These are phyloP conservation scores for Phenganax stokvisi DNA, from an alignment of 92 coral and sea anemone genomes.

Conservation along the genomic window DNA sequence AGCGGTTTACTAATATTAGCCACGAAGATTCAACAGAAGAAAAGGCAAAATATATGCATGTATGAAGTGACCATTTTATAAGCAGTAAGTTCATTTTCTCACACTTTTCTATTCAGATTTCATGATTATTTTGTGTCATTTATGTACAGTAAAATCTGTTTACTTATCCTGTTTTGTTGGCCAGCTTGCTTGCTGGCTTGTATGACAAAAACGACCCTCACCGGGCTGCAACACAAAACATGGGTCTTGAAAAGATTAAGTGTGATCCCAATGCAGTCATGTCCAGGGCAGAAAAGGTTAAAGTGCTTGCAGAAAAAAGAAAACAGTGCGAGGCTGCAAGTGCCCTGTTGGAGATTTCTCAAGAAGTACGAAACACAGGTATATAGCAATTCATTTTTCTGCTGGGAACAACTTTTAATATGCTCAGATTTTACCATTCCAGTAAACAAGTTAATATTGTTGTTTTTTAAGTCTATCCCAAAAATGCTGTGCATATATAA, in stretches of 20 bases:
- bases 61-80: constrained; percentile 56
- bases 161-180: no score
- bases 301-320: background rate
- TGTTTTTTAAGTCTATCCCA: no score
- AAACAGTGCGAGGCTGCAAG: background rate
- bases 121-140: no score
- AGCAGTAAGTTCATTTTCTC: constrained; percentile 42
- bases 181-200: background rate
- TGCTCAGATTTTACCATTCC: no score
- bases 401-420: no score
- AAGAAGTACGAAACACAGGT: no score
- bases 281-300: background rate
- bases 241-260: background rate
- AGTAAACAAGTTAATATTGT: no score
- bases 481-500: no score
- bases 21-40: constrained; percentile 48
- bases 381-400: no score
- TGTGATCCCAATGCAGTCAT: background rate
- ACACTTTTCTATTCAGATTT: no score
- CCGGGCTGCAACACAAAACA: background rate
- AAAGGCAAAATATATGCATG: constrained; percentile 46
- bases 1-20: constrained; percentile 47
- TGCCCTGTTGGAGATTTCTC: no score
- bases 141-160: no score
- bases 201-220: background rate